phyloP scores from a whole-genome alignment of 2,113 vertebrate species.

The Pachycephala philippinensis region DNA sequence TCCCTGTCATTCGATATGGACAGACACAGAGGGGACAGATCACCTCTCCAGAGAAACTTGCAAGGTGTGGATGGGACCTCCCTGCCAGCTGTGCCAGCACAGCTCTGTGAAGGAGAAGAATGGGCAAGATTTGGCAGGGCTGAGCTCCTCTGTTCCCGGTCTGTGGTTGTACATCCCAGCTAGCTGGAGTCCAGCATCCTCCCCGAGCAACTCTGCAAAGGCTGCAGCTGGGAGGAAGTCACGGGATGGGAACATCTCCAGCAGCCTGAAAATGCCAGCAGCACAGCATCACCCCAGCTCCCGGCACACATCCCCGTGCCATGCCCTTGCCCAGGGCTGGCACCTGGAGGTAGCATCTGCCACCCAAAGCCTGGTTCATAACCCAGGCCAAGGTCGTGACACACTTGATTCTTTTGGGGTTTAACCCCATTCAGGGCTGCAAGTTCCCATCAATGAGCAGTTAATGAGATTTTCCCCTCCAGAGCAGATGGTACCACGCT shows the following conservation, averaged over 20 bases:
- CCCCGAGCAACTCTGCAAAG: background rate
- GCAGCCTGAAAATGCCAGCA: background rate
- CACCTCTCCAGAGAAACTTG: background rate
- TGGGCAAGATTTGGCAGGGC: background rate
- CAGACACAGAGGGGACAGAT: background rate
- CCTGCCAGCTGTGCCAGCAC: background rate
- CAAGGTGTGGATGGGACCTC: background rate
- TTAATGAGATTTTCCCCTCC: background rate
- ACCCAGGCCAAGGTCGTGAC: background rate
- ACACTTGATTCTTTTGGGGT: background rate
- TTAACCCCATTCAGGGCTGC: background rate
- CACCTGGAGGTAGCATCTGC: background rate
- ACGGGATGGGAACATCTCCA: background rate
- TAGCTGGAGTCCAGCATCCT: background rate
- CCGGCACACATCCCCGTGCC: rapidly evolving
- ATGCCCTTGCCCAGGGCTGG: background rate
- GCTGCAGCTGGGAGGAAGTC: conserved; percentile 30
- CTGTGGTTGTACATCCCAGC: background rate
- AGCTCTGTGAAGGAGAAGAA: background rate
- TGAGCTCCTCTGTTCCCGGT: background rate
- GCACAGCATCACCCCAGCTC: background rate
- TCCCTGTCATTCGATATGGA: rapidly evolving
- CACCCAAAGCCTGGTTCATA: background rate
- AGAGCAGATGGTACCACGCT: background rate
- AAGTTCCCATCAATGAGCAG: background rate